Evolutionary conservation across 2,797 vertebrate genomes (phyloP).

Genomic region (Sciurus carolinensis): DNA sequence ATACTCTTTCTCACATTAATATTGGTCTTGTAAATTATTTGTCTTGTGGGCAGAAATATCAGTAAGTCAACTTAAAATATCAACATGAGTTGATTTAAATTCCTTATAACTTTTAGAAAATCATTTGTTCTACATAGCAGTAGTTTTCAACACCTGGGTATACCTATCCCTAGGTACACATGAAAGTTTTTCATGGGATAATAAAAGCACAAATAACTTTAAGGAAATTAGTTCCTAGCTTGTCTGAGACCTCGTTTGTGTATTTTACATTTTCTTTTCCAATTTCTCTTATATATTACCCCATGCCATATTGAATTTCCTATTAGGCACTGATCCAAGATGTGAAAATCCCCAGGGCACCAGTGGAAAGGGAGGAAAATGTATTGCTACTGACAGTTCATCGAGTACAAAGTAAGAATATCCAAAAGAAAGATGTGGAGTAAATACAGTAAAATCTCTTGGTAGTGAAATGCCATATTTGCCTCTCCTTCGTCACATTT

Average conservation of each 20-base stretch:
- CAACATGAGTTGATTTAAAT: no score
- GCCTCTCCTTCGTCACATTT: not conserved
- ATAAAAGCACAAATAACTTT: not conserved
- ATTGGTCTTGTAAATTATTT: not conserved
- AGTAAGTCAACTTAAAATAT: no score
- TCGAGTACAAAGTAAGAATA: slow-evolving; percentile 12
- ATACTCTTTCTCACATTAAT: not conserved
- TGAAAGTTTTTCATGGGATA: slow-evolving; percentile 5
- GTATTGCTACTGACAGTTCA: not conserved
- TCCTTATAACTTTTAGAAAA: slow-evolving; percentile 37
- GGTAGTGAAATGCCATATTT: not conserved
- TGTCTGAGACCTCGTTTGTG: not conserved
- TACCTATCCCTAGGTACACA: not conserved
- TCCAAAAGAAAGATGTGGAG: not conserved
- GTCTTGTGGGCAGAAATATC: not conserved
- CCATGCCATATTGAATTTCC: not conserved
- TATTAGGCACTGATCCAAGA: not conserved
- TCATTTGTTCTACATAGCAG: slow-evolving; percentile 13
- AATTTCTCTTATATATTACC: not conserved
- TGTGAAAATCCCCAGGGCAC: not conserved
- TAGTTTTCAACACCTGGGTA: slow-evolving; percentile 3
- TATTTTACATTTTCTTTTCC: slow-evolving; percentile 18
- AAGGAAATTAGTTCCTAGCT: slow-evolving; percentile 13
- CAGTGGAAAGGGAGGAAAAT: not conserved
- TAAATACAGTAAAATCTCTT: slow-evolving; percentile 40